phyloP scores from a whole-genome alignment of 2,888 invertebrate species.

The Meteorus cinctellus region DNA sequence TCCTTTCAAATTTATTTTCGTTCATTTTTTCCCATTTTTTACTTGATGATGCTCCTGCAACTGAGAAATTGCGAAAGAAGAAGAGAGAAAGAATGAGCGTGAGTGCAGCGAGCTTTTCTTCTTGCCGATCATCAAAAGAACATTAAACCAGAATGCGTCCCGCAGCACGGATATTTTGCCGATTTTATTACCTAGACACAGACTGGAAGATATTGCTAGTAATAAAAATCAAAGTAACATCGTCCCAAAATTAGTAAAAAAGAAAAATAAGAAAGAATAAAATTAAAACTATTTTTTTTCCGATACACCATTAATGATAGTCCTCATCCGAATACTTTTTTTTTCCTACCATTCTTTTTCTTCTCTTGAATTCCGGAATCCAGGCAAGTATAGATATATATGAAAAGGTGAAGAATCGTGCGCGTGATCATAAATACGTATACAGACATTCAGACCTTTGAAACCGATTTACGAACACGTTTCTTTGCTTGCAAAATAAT shows the following conservation, averaged over 20 bases:
- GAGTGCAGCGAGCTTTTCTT: constrained; percentile 16
- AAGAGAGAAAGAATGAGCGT: neutral
- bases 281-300: neutral
- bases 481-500: constrained; percentile 20
- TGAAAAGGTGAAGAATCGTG: constrained; percentile 13
- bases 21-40: neutral
- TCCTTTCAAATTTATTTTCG: neutral
- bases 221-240: constrained; percentile 6
- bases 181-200: constrained; percentile 20
- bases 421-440: constrained; percentile 4
- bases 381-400: constrained; percentile 1
- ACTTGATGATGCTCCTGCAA: neutral
- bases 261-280: neutral
- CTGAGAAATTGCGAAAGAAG: neutral
- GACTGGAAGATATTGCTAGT: neutral
- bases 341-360: neutral
- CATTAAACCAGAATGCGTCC: neutral
- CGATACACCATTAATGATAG: constrained; percentile 6
- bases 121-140: constrained; percentile 17
- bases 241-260: neutral
- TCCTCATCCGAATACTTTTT: neutral
- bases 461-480: constrained; percentile 6
- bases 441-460: constrained; percentile 26
- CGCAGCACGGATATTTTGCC: constrained; percentile 1
- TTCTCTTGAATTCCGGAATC: neutral